Base-by-base conservation (phyloP, 2,113 vertebrate species). In the Rhinogobius similis region DNA sequence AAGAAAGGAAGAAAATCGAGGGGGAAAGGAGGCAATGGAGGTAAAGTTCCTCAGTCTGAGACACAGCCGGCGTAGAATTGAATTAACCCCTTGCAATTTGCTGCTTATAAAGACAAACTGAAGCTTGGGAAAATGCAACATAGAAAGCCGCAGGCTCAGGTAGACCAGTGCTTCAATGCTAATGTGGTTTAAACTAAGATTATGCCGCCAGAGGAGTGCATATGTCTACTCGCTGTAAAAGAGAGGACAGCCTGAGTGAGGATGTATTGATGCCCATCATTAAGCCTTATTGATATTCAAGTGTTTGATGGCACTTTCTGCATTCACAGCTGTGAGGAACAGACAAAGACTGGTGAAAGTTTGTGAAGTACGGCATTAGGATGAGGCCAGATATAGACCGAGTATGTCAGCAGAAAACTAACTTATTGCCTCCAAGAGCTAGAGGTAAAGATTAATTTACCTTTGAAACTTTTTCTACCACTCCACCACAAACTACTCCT, bases 101-200 rank as follows among this genome's bases (percentile, higher is more conserved):
- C 59, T 82, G 43, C 72, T 92, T 77, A 88, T 87, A 71, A 89
- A 88, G 90, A 91, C 85, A 83, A 88, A 91, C 75, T 81, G 68
- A 77, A 78, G 48, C 67, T 72, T 64, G 69, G 62, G 73, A 77
- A 82, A 87, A 82, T 71, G 66, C 43, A 67, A 27, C 53, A 67
- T 68, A 65, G 36, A 65, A 21, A 73, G 52, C 46, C 38, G 66
- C 41, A 11, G 48, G 76, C 78, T 83, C 63, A 73, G 68, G 70
- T 63, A 66, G 76, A 70, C 62, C 68, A 62, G 62, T 65, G 24
- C 59, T 64, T 56, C 24, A 55, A 26, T 56, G 32, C 16, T 39
- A 9, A 59, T 48, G 11, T 26, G 41, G 18, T 77, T 68, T 36
- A 39, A 29, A 39, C 44, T 46, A 48, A 39, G 65, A 50, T 75